Base-by-base conservation (phyloP, 2,888 invertebrate species). In the Habrosyne pyritoides region DNA sequence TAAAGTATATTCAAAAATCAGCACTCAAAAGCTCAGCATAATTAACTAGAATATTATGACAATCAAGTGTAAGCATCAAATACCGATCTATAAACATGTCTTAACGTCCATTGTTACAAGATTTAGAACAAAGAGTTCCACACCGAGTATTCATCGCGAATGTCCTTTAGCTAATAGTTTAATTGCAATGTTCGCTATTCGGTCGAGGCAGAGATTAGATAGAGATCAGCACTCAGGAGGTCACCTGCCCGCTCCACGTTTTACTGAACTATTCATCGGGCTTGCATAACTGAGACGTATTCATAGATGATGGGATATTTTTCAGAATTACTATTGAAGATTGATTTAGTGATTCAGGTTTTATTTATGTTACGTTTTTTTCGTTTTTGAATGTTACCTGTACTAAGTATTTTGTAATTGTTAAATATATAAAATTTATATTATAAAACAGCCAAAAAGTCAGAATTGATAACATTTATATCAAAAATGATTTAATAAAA, bases 151-250 rank as follows among this genome's bases (percentile, higher is more conserved):
- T 57, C 62, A 62, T 63, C 60, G 66, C 63, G 55, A 73, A 70
- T 81, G 79, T 84, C 80, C 75, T 79, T 74, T 75, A 73, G 63
- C 68, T 83, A 82, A 84, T 83, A 78, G 78, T 87, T 80, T 86
- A 87, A 87, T 87, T 86, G 82, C 81, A 73, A 71, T 71, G 78
- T 61, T 69, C 69, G 74, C 73, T 75, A 79, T 81, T 83, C 73
- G 77, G 71, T 67, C 73, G 66, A 69, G 67, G 60, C 56, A 42
- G 18, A 63, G 71, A 75, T 75, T 71, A 77, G 87, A 88, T 87
- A 86, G 71, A 69, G 75, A 87, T 86, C 87, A 77, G 73, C 66
- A 62, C 64, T 57, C 64, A 61, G 78, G 86, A 86, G 88, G 87
- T 87, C 86, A 83, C 73, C 69, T 66, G 74, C 64, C 66, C 68